phyloP scores from a whole-genome alignment of 23 tunicate genomes.

The Ciona savignyi region DNA sequence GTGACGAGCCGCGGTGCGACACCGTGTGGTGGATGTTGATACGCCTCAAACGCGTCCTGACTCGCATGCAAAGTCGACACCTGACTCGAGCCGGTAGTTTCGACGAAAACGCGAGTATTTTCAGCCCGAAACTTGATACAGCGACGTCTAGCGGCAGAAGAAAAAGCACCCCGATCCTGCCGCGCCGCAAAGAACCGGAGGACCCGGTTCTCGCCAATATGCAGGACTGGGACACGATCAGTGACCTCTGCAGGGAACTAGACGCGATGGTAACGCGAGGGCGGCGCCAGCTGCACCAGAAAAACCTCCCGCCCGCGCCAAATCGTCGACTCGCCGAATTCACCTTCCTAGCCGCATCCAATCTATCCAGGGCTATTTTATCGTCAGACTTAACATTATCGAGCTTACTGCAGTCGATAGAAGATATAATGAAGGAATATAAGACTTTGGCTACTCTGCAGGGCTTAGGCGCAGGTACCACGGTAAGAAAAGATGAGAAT shows the following conservation, averaged over 20 bases:
- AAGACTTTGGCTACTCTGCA: neutral
- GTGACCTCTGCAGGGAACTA: conserved; percentile 33
- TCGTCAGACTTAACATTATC: conserved; percentile 18
- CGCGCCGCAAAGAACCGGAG: neutral
- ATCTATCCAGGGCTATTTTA: conserved; percentile 44
- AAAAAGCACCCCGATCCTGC: too few relatives aligned
- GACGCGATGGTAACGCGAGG: conserved; percentile 16
- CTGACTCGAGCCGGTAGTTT: neutral
- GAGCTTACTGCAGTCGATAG: conserved; percentile 18
- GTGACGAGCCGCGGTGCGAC: neutral
- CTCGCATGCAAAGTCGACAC: conserved; percentile 29
- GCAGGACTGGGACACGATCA: conserved; percentile 44
- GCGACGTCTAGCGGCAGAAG: neutral
- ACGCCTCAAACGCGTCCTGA: conserved; percentile 6
- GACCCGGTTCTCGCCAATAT: conserved; percentile 2
- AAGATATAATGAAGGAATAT: conserved; percentile 17
- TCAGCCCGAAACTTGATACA: neutral
- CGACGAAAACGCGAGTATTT: neutral
- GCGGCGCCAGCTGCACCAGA: neutral
- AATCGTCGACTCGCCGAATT: conserved; percentile 14
- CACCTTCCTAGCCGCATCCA: conserved; percentile 31
- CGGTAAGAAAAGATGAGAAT: too few relatives aligned
- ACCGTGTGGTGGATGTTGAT: conserved; percentile 44
- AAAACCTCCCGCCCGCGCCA: neutral
- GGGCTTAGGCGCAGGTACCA: neutral